phyloP scores from a whole-genome alignment of 2,113 vertebrate species.

The Microtus pennsylvanicus region DNA sequence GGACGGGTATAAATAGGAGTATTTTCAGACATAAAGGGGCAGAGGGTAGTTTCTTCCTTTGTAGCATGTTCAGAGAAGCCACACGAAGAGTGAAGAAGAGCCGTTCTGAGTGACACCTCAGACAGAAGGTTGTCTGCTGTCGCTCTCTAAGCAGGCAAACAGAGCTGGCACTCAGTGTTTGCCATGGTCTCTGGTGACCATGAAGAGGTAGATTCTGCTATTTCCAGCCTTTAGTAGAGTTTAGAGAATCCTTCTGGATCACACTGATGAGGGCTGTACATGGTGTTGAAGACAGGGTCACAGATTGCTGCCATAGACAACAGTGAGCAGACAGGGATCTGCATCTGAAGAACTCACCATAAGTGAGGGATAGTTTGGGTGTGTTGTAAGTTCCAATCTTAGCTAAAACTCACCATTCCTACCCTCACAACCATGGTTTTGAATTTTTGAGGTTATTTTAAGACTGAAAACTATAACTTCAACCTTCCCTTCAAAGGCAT shows the following conservation, averaged over 20 bases:
- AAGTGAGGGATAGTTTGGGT: background rate
- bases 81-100: background rate
- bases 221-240: background rate
- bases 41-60: background rate
- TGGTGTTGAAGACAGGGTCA: background rate
- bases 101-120: background rate
- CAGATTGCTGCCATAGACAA: background rate
- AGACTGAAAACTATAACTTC: background rate
- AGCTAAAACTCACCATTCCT: background rate
- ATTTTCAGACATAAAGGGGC: conserved; percentile 1
- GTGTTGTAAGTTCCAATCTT: background rate
- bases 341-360: background rate
- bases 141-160: conserved; percentile 2
- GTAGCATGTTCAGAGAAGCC: background rate
- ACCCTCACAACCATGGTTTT: background rate
- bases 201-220: background rate
- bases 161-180: background rate
- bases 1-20: background rate
- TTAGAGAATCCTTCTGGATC: background rate
- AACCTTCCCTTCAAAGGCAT: background rate
- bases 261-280: background rate
- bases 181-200: background rate
- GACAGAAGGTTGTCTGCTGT: background rate
- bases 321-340: no score
- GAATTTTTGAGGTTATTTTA: conserved; percentile 19